Percentiles rank a stretch among this genome's conserved stretches.
Evolutionary conservation across 1,140 invertebrate species (phyloP).

Genomic region (Sitobion miscanthi): DNA sequence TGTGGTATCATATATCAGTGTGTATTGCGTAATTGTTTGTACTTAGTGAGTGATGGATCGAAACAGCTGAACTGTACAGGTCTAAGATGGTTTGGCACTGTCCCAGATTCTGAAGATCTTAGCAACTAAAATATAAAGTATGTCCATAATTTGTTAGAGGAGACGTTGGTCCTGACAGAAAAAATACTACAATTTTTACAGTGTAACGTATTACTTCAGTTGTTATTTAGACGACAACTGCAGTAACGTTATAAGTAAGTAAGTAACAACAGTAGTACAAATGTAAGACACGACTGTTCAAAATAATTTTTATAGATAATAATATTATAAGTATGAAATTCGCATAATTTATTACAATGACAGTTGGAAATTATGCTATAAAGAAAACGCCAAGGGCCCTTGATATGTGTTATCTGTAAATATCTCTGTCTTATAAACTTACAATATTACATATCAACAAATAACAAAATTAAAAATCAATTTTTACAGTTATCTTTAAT

Average conservation of each 20-base stretch:
- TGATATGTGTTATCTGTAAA: not conserved
- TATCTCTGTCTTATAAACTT: not conserved
- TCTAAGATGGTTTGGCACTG: not conserved
- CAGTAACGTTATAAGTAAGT: not conserved
- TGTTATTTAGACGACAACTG: not conserved
- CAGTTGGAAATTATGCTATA: not conserved
- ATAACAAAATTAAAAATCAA: not conserved
- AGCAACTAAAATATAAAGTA: not conserved
- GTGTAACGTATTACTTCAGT: not conserved
- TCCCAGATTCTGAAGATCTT: not conserved
- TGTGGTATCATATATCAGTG: not conserved
- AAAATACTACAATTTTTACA: not conserved
- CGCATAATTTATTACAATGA: not conserved
- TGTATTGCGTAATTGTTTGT: not conserved
- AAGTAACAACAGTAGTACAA: not conserved
- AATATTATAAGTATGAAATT: not conserved
- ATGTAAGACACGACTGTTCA: not conserved
- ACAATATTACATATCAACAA: not conserved
- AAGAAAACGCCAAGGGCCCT: not conserved
- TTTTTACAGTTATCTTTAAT: not conserved
- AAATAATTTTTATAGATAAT: not conserved
- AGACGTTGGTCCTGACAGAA: not conserved
- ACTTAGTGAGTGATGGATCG: conserved; percentile 11
- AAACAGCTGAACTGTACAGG: not conserved
- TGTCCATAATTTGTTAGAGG: not conserved